Evolutionary conservation across 2,797 vertebrate species (phyloP).

Genomic region (Choloepus didactylus): DNA sequence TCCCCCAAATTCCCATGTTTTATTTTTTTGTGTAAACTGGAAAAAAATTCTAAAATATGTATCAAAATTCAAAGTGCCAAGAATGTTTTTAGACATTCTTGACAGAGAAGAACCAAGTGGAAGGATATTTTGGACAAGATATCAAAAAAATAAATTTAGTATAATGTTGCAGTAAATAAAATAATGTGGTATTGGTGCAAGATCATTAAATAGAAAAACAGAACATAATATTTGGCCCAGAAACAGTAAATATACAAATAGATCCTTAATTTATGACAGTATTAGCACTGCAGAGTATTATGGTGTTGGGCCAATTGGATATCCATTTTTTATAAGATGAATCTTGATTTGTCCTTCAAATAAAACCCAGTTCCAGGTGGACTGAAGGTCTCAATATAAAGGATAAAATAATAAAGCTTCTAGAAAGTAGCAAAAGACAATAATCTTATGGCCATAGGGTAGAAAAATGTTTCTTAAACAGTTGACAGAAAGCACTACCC

Average conservation of each 20-base stretch:
- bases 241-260: not conserved
- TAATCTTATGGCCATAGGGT: not conserved
- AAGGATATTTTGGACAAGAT: not conserved
- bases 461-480: not conserved
- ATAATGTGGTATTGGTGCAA: not conserved
- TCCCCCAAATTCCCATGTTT: not conserved
- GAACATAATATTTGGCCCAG: not conserved
- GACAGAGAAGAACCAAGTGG: not conserved
- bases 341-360: not conserved
- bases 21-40: not conserved
- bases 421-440: not conserved
- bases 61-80: not conserved
- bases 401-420: not conserved
- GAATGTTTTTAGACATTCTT: not conserved
- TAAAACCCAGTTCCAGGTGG: not conserved
- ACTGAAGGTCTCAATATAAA: not conserved
- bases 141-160: not conserved
- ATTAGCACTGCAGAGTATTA: not conserved
- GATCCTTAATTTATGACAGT: not conserved
- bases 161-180: not conserved
- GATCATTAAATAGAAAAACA: not conserved
- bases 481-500: not conserved
- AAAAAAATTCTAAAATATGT: not conserved
- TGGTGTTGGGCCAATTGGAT: not conserved
- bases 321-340: conserved; percentile 32